A percentile compares a stretch with the other conserved stretches of the same genome.
phyloP scores from a whole-genome alignment of 2,113 vertebrate genomes.

The Picathartes gymnocephalus region DNA sequence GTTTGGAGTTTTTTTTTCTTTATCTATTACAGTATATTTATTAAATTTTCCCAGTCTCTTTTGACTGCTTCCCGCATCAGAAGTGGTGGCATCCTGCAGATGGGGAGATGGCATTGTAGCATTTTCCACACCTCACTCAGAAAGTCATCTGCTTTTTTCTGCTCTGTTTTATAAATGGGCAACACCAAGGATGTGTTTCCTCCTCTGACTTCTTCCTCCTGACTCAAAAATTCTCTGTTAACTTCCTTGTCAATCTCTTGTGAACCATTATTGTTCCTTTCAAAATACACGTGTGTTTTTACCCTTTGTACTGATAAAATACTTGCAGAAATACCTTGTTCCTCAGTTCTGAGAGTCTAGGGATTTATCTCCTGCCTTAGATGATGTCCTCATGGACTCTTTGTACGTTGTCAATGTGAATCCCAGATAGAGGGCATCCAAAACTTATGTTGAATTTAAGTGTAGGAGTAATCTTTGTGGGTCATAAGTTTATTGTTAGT shows the following conservation, averaged over 20 bases:
- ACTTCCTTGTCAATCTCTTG: background rate
- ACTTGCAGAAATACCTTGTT: background rate
- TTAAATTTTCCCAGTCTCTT: background rate
- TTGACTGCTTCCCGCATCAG: rapidly evolving
- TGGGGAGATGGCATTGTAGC: background rate
- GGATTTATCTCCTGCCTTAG: background rate
- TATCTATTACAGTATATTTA: background rate
- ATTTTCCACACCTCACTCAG: background rate
- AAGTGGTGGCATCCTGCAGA: background rate
- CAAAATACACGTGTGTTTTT: background rate
- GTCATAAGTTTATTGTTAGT: background rate
- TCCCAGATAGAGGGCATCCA: background rate
- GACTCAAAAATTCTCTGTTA: background rate
- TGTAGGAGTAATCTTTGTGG: background rate
- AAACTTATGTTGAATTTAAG: background rate
- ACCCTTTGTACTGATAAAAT: background rate
- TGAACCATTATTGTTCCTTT: background rate
- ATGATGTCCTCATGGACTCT: background rate
- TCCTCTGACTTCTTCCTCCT: background rate
- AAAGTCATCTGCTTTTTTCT: background rate
- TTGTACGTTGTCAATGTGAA: background rate
- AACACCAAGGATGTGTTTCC: background rate
- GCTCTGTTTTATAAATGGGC: background rate
- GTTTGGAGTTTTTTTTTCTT: background rate
- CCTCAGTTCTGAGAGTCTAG: background rate